These are phyloP conservation scores for Nycticorax nycticorax DNA, from an alignment of 2,113 vertebrate genomes.

Conservation along the genomic window DNA sequence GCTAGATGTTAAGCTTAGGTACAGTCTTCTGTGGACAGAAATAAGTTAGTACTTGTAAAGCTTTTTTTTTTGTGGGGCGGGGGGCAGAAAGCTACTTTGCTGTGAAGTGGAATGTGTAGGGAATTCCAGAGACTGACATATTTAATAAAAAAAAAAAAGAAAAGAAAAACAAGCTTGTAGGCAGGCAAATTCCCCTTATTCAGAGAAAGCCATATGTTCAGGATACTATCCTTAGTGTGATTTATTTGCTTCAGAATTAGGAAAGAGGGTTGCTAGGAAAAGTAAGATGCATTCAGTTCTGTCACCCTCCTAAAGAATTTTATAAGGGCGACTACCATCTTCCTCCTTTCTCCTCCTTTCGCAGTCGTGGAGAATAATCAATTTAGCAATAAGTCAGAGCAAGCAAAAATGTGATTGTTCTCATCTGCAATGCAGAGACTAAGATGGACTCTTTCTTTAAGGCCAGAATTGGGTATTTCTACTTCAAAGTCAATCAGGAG, in stretches of 20 bases:
- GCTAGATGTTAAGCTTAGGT: not conserved
- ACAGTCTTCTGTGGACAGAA: not conserved
- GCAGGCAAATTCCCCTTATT: constrained; percentile 26
- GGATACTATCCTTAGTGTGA: constrained; percentile 23
- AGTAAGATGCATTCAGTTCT: not conserved
- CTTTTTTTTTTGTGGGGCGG: not conserved
- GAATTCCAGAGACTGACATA: constrained; percentile 1
- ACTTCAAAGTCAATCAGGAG: not conserved
- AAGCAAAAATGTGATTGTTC: constrained; percentile 9
- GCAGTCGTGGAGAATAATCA: not conserved
- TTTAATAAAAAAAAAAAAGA: not conserved
- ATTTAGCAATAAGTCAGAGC: not conserved
- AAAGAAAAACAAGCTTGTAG: not conserved
- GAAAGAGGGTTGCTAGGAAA: constrained; percentile 27
- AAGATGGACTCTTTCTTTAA: not conserved
- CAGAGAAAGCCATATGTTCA: constrained; percentile 31
- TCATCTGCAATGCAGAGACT: constrained; percentile 17
- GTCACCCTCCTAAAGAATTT: not conserved
- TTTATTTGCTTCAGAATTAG: constrained; percentile 38
- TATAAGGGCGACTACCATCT: not conserved
- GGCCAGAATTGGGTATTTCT: not conserved
- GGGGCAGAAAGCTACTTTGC: not conserved
- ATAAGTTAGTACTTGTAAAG: not conserved
- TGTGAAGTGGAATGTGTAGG: not conserved
- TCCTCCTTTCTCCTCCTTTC: not conserved